These are phyloP conservation scores for Aulostomus chinensis DNA, from an alignment of 2,797 vertebrate species.

Conservation along the genomic window DNA sequence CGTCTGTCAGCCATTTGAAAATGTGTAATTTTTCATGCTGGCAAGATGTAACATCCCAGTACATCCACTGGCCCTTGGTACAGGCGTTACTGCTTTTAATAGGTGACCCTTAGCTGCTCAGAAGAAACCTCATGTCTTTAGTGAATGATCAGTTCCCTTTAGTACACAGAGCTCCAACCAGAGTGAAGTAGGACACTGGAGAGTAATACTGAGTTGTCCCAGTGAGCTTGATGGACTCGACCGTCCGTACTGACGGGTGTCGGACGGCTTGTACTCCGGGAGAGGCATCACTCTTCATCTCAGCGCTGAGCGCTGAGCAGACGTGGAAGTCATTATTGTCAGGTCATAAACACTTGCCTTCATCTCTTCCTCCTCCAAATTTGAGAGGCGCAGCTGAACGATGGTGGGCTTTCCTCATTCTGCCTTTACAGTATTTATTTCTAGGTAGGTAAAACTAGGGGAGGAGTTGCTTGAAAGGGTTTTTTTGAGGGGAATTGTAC, in stretches of 20 bases:
- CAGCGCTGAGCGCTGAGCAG: conserved; percentile 8
- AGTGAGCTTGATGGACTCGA: conserved; percentile 7
- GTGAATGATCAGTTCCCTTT: conserved; percentile 50
- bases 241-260: conserved; percentile 18
- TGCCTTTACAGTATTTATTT: conserved; percentile 41
- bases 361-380: conserved; percentile 16
- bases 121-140: conserved; percentile 44
- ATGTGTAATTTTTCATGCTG: conserved; percentile 22
- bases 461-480: conserved; percentile 8
- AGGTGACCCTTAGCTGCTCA: conserved; percentile 63
- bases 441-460: conserved; percentile 31
- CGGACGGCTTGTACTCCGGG: conserved; percentile 21
- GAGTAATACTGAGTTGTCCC: conserved; percentile 22
- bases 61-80: conserved; percentile 16
- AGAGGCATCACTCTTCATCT: conserved; percentile 35
- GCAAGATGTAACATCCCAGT: conserved; percentile 23
- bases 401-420: conserved; percentile 19
- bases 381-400: conserved; percentile 20
- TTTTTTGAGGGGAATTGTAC: not conserved
- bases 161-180: conserved; percentile 38
- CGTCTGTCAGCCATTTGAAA: conserved; percentile 18
- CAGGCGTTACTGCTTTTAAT: conserved; percentile 23
- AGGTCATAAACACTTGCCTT: conserved; percentile 13
- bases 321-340: conserved; percentile 16
- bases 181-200: conserved; percentile 3